Evolutionary conservation across 2,888 invertebrate species (phyloP), one percentile per base, ranked within the genome.

Genomic region (Eristalis arbustorum): DNA sequence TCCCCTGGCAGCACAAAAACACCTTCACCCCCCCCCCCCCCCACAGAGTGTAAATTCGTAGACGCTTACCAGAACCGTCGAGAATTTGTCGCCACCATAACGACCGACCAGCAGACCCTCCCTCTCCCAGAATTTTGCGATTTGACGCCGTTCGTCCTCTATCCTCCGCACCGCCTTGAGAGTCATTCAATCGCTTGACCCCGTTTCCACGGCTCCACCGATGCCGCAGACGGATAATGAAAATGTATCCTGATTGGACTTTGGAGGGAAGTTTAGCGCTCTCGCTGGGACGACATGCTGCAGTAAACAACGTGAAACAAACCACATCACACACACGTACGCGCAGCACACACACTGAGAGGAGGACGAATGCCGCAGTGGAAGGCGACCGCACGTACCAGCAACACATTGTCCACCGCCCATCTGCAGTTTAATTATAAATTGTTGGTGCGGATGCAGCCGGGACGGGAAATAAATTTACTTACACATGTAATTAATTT

Each of bases 401-500:
- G n/a, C 56, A 37, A 37, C 13, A 37, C 18, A 49, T 18, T 49
- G 49, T 18, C 40, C 13, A 10, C 8, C 59, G 40, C 61, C 40
- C 62, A 59, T 72, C 67, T 49, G 49, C 25, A 80, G 69, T 74
- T 63, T 80, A 74, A 80, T 74, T 80, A 74, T 80, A 80, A 74
- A 69, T 74, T 31, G 68, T 25, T 23, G 37, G 23, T 31, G 34
- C 40, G 49, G 71, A 31, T 57, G 49, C 49, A 28, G n/a, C n/a
- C n/a, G n/a, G 59, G 59, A 59, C 49, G 42, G 40, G 40, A 74
- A 80, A 74, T 74, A 63, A 74, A 74, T 74, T 80, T 81, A 81
- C 74, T 81, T 81, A 75, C 80, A 81, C 80, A 64, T 81, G 80
- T 74, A 74, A 81, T 81, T 81, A 75, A 81, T 81, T 81, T 81